A percentile compares a stretch with the other conserved stretches of the same genome.
phyloP scores from a whole-genome alignment of 2,888 invertebrate species.

The Pheosia tremula region DNA sequence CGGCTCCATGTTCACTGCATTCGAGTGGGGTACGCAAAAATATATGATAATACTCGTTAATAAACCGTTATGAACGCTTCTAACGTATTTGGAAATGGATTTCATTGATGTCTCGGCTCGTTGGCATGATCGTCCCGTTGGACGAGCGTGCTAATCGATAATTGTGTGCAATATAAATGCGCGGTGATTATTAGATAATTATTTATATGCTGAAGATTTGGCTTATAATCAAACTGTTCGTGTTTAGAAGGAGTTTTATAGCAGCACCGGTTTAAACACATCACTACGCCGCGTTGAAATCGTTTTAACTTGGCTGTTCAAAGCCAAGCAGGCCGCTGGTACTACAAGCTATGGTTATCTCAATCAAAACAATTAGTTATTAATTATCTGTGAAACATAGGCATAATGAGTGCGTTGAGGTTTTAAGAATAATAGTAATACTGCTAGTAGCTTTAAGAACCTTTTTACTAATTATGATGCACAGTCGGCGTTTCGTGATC shows the following conservation, averaged over 20 bases:
- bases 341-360: too few relatives aligned
- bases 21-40: not conserved
- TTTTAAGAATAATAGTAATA: too few relatives aligned
- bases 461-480: too few relatives aligned
- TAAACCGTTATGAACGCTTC: constrained; percentile 3
- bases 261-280: too few relatives aligned
- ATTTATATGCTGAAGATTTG: not conserved
- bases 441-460: too few relatives aligned
- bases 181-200: constrained; percentile 1
- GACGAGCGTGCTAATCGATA: not conserved
- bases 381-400: too few relatives aligned
- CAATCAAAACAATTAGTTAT: too few relatives aligned
- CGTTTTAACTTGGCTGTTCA: too few relatives aligned
- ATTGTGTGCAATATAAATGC: constrained; percentile 1
- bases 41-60: constrained; percentile 4
- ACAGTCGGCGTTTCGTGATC: not conserved
- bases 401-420: too few relatives aligned
- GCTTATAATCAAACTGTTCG: not conserved
- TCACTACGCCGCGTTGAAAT: too few relatives aligned
- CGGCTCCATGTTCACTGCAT: not conserved
- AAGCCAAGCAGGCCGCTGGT: too few relatives aligned
- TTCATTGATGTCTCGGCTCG: not conserved
- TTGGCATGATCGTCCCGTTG: not conserved
- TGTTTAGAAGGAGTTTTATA: too few relatives aligned
- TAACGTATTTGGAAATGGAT: constrained; percentile 6